Evolutionary conservation across 2,113 vertebrate species (phyloP).

Genomic region (Dasyurus viverrinus): DNA sequence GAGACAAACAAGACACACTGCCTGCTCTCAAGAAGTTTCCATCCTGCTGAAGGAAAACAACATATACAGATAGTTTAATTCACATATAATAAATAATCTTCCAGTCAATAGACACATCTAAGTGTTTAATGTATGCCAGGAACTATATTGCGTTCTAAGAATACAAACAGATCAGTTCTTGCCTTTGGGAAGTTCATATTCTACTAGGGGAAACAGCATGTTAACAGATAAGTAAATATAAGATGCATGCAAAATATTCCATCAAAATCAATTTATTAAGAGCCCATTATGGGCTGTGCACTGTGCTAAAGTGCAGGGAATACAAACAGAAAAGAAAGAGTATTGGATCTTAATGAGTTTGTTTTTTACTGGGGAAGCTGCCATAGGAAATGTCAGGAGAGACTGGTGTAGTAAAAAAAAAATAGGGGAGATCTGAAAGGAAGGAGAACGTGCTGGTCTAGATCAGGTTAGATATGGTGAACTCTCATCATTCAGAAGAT

Average conservation of each 20-base stretch:
- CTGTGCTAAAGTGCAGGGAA: not conserved
- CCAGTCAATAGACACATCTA: not conserved
- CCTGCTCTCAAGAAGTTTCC: not conserved
- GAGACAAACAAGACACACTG: not conserved
- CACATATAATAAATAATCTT: not conserved
- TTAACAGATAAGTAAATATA: not conserved
- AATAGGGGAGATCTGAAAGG: not conserved
- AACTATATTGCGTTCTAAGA: not conserved
- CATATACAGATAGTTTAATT: not conserved
- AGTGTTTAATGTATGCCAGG: not conserved
- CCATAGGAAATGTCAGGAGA: not conserved
- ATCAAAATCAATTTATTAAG: not conserved
- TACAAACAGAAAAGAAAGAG: not conserved
- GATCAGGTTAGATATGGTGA: not conserved
- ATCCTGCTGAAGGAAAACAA: not conserved
- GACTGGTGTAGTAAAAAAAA: not conserved
- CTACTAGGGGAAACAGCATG: not conserved
- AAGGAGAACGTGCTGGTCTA: not conserved
- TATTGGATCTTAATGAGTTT: not conserved
- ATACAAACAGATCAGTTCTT: not conserved
- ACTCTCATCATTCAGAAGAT: not conserved
- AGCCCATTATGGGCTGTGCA: not conserved
- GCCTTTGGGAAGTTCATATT: not conserved
- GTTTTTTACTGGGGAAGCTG: not conserved
- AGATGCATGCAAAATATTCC: not conserved